phyloP scores from a whole-genome alignment of 2,797 vertebrate species.

The Bucorvus abyssinicus region DNA sequence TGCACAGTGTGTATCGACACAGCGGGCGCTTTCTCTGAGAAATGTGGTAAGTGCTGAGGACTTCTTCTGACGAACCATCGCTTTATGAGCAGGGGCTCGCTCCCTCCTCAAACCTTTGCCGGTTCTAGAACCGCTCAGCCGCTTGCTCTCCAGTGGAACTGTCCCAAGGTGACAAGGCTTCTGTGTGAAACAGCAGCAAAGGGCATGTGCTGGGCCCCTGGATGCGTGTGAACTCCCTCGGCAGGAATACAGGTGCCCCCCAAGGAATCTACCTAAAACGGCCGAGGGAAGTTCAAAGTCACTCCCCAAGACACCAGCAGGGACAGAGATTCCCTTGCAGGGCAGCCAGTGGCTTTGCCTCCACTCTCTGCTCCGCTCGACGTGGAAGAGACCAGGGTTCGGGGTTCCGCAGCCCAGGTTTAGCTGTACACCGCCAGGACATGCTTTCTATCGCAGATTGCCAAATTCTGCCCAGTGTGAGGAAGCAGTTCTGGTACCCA shows the following conservation, averaged over 20 bases:
- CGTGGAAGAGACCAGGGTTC: accelerated
- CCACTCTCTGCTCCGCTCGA: neutral
- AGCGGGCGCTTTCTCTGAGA: neutral
- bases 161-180: neutral
- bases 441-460: neutral
- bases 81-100: neutral
- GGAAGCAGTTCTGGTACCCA: accelerated
- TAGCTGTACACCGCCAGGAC: neutral
- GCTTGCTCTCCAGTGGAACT: neutral
- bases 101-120: neutral
- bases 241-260: neutral
- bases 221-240: neutral
- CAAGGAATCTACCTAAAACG: neutral
- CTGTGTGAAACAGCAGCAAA: neutral
- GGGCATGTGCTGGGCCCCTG: accelerated
- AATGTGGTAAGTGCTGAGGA: neutral
- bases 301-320: neutral
- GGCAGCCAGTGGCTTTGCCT: neutral
- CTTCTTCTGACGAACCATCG: neutral
- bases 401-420: neutral
- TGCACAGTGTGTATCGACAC: neutral
- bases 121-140: neutral
- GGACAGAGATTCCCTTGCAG: neutral
- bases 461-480: neutral
- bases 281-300: neutral